Evolutionary conservation across 2,888 invertebrate species (phyloP).

Genomic region (Dexiosoma caninum): DNA sequence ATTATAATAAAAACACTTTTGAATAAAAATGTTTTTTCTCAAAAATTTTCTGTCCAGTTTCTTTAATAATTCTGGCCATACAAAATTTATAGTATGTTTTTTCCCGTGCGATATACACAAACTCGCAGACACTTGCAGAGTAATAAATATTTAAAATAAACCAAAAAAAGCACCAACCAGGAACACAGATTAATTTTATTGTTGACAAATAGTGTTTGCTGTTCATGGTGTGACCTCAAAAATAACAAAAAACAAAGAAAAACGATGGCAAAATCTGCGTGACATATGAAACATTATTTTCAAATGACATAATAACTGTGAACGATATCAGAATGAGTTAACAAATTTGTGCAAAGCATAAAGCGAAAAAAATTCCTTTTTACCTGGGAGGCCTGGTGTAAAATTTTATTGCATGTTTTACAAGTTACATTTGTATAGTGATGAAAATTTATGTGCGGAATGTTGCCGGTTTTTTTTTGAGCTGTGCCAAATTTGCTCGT

Average conservation of each 20-base stretch:
- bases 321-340: not conserved
- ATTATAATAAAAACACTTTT: too few species aligned
- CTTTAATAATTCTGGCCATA: not conserved
- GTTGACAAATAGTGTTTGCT: slow-evolving; percentile 56
- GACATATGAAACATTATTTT: slow-evolving; percentile 38
- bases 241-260: not conserved
- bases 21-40: too few species aligned
- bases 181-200: slow-evolving; percentile 48
- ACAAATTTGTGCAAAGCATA: too few species aligned
- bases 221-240: slow-evolving; percentile 28
- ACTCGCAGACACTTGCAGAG: too few species aligned
- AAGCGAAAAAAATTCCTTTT: not conserved
- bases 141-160: not conserved
- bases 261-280: slow-evolving; percentile 26
- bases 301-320: slow-evolving; percentile 49
- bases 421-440: not conserved
- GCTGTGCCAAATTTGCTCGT: too few species aligned
- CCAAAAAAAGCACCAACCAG: not conserved
- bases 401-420: slow-evolving; percentile 20
- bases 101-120: not conserved
- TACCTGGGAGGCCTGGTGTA: not conserved
- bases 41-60: not conserved
- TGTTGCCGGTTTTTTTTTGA: not conserved
- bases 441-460: not conserved
- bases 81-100: not conserved